A percentile compares a stretch with the other conserved stretches of the same genome.
Evolutionary conservation across 2,888 invertebrate species (phyloP).

Genomic region (Cantharis rustica): DNA sequence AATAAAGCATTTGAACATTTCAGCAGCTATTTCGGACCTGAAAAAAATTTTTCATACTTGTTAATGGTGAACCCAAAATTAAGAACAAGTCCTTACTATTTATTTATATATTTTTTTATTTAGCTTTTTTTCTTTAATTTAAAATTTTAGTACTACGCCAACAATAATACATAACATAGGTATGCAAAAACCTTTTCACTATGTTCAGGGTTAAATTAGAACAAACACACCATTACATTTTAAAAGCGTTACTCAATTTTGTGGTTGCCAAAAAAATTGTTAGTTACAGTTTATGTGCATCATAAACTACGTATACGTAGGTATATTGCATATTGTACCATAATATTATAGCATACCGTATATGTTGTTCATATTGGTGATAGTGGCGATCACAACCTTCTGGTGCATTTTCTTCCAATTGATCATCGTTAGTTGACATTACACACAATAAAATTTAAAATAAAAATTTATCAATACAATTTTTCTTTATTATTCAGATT

Average conservation of each 20-base stretch:
- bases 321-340: no score
- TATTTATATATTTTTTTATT: not conserved
- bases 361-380: not conserved
- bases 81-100: not conserved
- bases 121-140: not conserved
- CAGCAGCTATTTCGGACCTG: conserved; percentile 14
- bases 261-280: not conserved
- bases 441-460: not conserved
- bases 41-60: conserved; percentile 9
- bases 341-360: not conserved
- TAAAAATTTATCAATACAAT: not conserved
- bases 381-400: not conserved
- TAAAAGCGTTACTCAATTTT: not conserved
- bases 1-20: conserved; percentile 12
- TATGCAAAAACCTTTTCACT: not conserved
- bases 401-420: not conserved
- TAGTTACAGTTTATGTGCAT: not conserved
- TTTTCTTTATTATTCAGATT: not conserved
- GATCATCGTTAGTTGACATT: not conserved
- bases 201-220: not conserved
- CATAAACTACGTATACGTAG: not conserved
- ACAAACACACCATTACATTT: not conserved
- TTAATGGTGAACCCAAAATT: not conserved
- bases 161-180: not conserved
- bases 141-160: not conserved